These are phyloP conservation scores for Zophobas morio DNA, from an alignment of 1,140 invertebrate species.

Conservation along the genomic window DNA sequence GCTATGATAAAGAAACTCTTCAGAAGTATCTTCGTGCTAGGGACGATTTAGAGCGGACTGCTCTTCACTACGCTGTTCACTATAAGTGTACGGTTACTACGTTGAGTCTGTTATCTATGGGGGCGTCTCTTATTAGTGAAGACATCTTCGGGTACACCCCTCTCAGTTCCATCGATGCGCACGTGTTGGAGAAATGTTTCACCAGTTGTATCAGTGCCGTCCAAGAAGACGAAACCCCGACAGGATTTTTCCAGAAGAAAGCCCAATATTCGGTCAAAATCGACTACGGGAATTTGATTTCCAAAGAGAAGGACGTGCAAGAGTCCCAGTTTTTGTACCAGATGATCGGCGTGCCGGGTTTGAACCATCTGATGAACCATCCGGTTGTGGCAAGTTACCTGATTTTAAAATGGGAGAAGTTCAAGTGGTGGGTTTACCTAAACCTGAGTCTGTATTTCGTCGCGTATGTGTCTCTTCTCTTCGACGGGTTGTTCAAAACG, in stretches of 20 bases:
- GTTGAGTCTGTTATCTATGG: neutral
- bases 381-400: slow-evolving; percentile 10
- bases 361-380: slow-evolving; percentile 7
- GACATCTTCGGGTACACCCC: slow-evolving; percentile 13
- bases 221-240: neutral
- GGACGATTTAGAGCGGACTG: neutral
- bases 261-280: neutral
- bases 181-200: neutral
- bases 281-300: neutral
- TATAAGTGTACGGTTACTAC: neutral
- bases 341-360: neutral
- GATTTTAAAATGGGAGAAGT: neutral
- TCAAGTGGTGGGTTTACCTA: slow-evolving; percentile 7
- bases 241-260: neutral
- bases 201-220: neutral
- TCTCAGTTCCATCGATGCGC: neutral
- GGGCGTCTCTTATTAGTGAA: slow-evolving; percentile 1
- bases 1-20: neutral
- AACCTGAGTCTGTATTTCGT: slow-evolving; percentile 1
- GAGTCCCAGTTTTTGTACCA: neutral
- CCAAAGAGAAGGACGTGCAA: neutral
- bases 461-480: slow-evolving; percentile 3
- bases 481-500: neutral
- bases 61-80: slow-evolving; percentile 1
- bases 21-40: neutral